These are phyloP conservation scores for Dermatophagoides farinae DNA, from an alignment of 1,140 invertebrate species.

Conservation along the genomic window DNA sequence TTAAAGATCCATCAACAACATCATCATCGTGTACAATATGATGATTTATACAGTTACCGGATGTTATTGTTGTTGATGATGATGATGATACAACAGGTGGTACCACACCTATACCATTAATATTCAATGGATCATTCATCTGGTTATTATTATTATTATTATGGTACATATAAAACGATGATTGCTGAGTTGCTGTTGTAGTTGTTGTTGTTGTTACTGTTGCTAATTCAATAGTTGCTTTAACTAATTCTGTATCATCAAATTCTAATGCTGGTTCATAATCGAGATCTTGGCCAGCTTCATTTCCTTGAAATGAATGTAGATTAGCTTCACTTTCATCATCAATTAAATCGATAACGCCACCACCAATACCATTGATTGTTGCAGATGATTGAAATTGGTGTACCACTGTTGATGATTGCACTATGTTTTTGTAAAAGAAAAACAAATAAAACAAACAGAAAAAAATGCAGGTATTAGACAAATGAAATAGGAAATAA, in stretches of 20 bases:
- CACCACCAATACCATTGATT: not conserved
- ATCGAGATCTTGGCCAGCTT: conserved; percentile 13
- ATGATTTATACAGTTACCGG: not conserved
- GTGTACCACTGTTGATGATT: not conserved
- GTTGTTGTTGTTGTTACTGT: not conserved
- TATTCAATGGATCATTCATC: too few species aligned
- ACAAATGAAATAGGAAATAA: too few species aligned
- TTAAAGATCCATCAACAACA: not conserved
- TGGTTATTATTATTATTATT: too few species aligned
- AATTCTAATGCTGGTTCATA: conserved; percentile 75
- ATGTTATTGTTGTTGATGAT: not conserved
- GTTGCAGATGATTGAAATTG: not conserved
- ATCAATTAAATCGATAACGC: not conserved
- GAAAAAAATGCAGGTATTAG: too few species aligned
- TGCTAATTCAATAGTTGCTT: conserved; percentile 19
- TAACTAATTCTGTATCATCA: conserved; percentile 72
- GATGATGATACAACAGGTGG: not conserved
- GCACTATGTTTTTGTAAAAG: too few species aligned
- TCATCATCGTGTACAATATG: not conserved
- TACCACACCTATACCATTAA: too few species aligned
- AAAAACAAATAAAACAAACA: too few species aligned
- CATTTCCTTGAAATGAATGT: conserved; percentile 11
- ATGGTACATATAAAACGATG: too few species aligned
- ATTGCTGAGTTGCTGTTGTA: not conserved
- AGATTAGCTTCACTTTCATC: conserved; percentile 9